phyloP scores from a whole-genome alignment of 2,888 invertebrate species.

The Pogonocherus hispidulus region DNA sequence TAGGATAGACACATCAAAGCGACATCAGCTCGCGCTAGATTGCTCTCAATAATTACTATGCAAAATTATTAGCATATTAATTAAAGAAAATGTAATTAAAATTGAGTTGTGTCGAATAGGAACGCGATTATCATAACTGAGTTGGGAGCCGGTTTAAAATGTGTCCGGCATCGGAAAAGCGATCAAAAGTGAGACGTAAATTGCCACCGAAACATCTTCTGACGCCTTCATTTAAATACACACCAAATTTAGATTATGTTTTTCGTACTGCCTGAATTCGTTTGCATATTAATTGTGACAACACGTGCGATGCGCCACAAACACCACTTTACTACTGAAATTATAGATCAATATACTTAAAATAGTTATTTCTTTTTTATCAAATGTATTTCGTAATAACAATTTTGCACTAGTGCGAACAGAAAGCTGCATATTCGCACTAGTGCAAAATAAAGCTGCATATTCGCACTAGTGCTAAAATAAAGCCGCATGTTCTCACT shows the following conservation, averaged over 20 bases:
- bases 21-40: conserved; percentile 69
- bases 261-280: conserved; percentile 65
- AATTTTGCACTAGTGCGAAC: too few species aligned
- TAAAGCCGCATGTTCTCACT: too few species aligned
- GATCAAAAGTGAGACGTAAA: conserved; percentile 66
- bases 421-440: too few species aligned
- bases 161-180: conserved; percentile 64
- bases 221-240: conserved; percentile 66
- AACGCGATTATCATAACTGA: conserved; percentile 67
- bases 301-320: conserved; percentile 46
- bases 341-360: too few species aligned
- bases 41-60: conserved; percentile 71
- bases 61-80: conserved; percentile 72
- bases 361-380: too few species aligned
- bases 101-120: conserved; percentile 69
- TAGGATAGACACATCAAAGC: conserved; percentile 66
- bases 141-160: conserved; percentile 61
- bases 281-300: conserved; percentile 63
- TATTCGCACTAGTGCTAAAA: too few species aligned
- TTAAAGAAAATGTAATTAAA: conserved; percentile 72
- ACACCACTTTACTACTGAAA: not conserved
- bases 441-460: too few species aligned
- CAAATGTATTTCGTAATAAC: too few species aligned
- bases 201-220: conserved; percentile 66
- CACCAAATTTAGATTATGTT: conserved; percentile 64